These are phyloP conservation scores for Chironomus riparius DNA, from an alignment of 2,888 invertebrate genomes.

Conservation along the genomic window DNA sequence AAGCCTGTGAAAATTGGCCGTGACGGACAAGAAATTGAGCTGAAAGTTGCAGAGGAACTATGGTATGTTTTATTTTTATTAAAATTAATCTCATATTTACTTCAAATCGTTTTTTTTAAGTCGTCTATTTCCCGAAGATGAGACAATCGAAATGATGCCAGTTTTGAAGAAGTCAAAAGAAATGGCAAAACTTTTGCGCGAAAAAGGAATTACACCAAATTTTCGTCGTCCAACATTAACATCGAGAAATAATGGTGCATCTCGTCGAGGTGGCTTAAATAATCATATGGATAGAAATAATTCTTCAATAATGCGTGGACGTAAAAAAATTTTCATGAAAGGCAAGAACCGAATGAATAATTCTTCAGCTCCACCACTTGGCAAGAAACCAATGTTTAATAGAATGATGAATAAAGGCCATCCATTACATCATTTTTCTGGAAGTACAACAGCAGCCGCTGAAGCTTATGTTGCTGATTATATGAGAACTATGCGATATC, in stretches of 20 bases:
- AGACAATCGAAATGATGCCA: slow-evolving; percentile 80
- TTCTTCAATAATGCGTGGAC: slow-evolving; percentile 34
- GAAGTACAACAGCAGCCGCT: slow-evolving; percentile 56
- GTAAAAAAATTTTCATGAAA: slow-evolving; percentile 46
- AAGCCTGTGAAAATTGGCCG: slow-evolving; percentile 98
- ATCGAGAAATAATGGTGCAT: slow-evolving; percentile 36
- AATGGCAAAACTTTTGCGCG: slow-evolving; percentile 56
- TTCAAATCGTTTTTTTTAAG: slow-evolving; percentile 28
- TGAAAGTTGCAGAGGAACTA: slow-evolving; percentile 86
- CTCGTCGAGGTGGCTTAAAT: slow-evolving; percentile 34
- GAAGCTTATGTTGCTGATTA: slow-evolving; percentile 83
- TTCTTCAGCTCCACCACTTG: not conserved
- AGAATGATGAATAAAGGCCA: slow-evolving; percentile 18
- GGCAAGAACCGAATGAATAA: slow-evolving; percentile 29
- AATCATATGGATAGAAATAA: slow-evolving; percentile 5
- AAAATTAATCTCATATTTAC: not conserved
- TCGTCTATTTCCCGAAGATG: slow-evolving; percentile 87
- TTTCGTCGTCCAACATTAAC: slow-evolving; percentile 38
- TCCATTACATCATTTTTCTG: slow-evolving; percentile 31
- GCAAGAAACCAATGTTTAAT: slow-evolving; percentile 18
- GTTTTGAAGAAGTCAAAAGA: slow-evolving; percentile 79
- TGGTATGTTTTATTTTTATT: slow-evolving; percentile 44
- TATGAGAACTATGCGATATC: slow-evolving; percentile 80
- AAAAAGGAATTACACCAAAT: slow-evolving; percentile 45
- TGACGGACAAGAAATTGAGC: slow-evolving; percentile 97